These are phyloP conservation scores for Petrosia ficiformis DNA, from an alignment of 37 sponge, comb jelly and placozoan species.

Conservation along the genomic window DNA sequence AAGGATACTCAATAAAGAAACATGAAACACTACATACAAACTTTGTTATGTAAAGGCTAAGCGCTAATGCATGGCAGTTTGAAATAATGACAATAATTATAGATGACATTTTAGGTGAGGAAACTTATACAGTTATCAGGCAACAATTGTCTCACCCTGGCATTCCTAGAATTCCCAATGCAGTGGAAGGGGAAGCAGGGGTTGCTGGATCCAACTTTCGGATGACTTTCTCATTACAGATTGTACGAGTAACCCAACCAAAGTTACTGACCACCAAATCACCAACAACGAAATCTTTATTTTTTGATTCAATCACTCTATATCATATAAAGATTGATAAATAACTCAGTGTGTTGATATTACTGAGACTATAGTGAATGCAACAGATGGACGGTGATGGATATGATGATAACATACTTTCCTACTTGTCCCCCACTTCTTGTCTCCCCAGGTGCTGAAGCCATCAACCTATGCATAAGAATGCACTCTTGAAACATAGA, in stretches of 20 bases:
- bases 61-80: too few relatives aligned
- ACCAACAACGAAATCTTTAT: constrained; percentile 53
- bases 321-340: not conserved
- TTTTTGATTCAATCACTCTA: constrained; percentile 74
- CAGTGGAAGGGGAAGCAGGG: constrained; percentile 24
- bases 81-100: too few relatives aligned
- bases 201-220: constrained; percentile 36
- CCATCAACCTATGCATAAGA: not conserved
- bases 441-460: constrained; percentile 28
- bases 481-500: too few relatives aligned
- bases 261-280: constrained; percentile 43
- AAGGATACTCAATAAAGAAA: too few relatives aligned
- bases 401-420: constrained; percentile 44
- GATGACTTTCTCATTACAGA: not conserved
- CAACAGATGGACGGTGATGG: too few relatives aligned
- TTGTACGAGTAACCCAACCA: constrained; percentile 76
- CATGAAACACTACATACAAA: too few relatives aligned
- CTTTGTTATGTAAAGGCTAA: too few relatives aligned
- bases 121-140: not conserved
- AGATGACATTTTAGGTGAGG: too few relatives aligned
- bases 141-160: constrained; percentile 68
- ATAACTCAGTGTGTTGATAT: too few relatives aligned
- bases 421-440: constrained; percentile 87
- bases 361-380: too few relatives aligned
- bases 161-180: constrained; percentile 87